A percentile compares a stretch with the other conserved stretches of the same genome.
These are phyloP conservation scores for Biston betularia DNA, from an alignment of 2,888 invertebrate species.

Conservation along the genomic window DNA sequence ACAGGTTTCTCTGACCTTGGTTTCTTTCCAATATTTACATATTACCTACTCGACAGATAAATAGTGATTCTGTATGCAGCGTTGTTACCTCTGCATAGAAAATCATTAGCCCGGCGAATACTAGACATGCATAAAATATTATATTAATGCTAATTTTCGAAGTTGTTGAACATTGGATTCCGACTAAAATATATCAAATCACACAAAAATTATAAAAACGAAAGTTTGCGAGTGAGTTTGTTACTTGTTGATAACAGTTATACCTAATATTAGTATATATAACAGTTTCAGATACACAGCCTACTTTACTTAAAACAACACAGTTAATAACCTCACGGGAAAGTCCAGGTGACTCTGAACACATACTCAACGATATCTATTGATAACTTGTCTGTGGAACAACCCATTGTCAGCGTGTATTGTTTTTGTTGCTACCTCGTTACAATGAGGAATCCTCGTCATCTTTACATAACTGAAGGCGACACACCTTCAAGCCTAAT, in stretches of 20 bases:
- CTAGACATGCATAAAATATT: not conserved
- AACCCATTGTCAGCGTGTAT: slow-evolving; percentile 13
- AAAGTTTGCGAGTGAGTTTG: too few species aligned
- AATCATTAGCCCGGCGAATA: not conserved
- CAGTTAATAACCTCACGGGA: slow-evolving; percentile 5
- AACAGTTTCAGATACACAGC: not conserved
- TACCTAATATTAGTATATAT: too few species aligned
- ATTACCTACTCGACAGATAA: not conserved
- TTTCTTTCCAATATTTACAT: not conserved
- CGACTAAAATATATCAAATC: not conserved
- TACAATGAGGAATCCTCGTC: slow-evolving; percentile 10
- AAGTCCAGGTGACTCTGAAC: slow-evolving; percentile 4
- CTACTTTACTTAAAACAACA: not conserved
- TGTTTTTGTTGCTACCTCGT: slow-evolving; percentile 15
- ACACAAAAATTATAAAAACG: too few species aligned
- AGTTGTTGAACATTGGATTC: not conserved
- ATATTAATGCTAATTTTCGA: not conserved
- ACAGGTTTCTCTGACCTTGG: slow-evolving; percentile 21
- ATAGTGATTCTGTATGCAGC: not conserved
- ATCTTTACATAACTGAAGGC: slow-evolving; percentile 12
- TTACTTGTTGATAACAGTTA: too few species aligned
- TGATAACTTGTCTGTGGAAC: slow-evolving; percentile 4
- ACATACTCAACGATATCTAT: slow-evolving; percentile 1
- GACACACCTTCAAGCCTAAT: slow-evolving; percentile 10
- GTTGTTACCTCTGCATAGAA: not conserved